phyloP scores from a whole-genome alignment of 1,140 invertebrate species.

The Scylla paramamosain region DNA sequence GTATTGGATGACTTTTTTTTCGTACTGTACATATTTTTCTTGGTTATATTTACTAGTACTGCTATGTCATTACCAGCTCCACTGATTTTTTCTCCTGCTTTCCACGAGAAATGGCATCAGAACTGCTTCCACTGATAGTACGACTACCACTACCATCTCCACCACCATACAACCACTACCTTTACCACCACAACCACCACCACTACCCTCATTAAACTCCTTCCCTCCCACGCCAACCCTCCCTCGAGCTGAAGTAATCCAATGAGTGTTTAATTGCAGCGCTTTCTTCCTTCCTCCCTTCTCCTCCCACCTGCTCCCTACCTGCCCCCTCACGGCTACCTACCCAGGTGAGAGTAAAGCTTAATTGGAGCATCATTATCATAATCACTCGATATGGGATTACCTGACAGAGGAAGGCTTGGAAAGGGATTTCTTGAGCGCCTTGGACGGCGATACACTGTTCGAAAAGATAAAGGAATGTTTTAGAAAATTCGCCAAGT shows the following conservation, averaged over 20 bases:
- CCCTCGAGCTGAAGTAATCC: neutral
- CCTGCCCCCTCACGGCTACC: neutral
- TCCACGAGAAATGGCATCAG: too few relatives aligned
- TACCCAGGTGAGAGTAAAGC: neutral
- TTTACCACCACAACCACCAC: neutral
- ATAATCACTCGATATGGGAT: constrained; percentile 24
- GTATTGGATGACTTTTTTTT: too few relatives aligned
- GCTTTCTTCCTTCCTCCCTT: constrained; percentile 4
- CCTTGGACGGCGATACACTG: neutral
- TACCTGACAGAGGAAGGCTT: constrained; percentile 9
- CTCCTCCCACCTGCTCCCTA: neutral
- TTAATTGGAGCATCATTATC: constrained; percentile 7
- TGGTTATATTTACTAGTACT: too few relatives aligned
- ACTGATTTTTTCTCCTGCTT: too few relatives aligned
- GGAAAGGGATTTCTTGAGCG: neutral
- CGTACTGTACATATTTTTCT: too few relatives aligned
- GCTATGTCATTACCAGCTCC: too few relatives aligned
- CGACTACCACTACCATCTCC: neutral
- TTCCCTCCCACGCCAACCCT: neutral
- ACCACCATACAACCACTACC: neutral
- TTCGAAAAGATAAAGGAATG: neutral
- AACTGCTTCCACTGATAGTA: too few relatives aligned
- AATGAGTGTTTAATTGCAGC: constrained; percentile 4
- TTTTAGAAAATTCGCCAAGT: neutral
- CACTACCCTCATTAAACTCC: neutral